Conservation (phyloP, 2,888 invertebrate species). For the Epinotia ramella region DNA sequence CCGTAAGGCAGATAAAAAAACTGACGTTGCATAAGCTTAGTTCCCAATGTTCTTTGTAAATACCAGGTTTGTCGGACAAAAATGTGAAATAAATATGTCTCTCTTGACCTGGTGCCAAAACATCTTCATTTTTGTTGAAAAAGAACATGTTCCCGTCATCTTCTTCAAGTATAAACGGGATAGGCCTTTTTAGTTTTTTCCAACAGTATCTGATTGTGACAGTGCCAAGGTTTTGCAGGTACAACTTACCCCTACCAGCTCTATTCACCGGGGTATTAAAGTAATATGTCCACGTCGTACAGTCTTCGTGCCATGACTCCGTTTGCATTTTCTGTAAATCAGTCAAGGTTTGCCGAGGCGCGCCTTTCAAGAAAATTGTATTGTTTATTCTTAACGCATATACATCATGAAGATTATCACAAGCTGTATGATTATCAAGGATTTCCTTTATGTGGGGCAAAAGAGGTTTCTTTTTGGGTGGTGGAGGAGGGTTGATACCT, state of each 20-base stretch:
- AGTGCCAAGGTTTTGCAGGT: conserved; percentile 82
- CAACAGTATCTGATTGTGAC: conserved; percentile 79
- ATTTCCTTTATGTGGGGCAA: conserved; percentile 57
- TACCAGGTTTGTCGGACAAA: conserved; percentile 67
- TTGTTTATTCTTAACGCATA: conserved; percentile 75
- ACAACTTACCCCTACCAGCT: conserved; percentile 69
- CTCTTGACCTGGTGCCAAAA: conserved; percentile 80
- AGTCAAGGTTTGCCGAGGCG: conserved; percentile 56
- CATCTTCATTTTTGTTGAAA: conserved; percentile 84
- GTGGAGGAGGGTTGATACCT: conserved; percentile 66
- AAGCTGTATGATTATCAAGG: neutral
- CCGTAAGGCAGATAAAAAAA: conserved; percentile 65
- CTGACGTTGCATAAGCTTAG: conserved; percentile 73
- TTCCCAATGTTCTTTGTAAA: conserved; percentile 80
- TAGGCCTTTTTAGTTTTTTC: conserved; percentile 69
- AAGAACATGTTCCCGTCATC: conserved; percentile 77
- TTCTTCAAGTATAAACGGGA: conserved; percentile 67
- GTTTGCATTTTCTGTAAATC: conserved; percentile 57
- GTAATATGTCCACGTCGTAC: conserved; percentile 74
- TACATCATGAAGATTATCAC: conserved; percentile 53
- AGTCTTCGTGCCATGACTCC: conserved; percentile 62
- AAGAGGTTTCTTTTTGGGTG: conserved; percentile 58
- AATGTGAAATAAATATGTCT: conserved; percentile 79
- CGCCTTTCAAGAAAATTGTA: conserved; percentile 65
- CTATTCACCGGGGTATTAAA: conserved; percentile 68